Evolutionary conservation across 2,888 invertebrate species (phyloP), one percentile per base, ranked within the genome.

Genomic region (Leptopterna dolabrata): DNA sequence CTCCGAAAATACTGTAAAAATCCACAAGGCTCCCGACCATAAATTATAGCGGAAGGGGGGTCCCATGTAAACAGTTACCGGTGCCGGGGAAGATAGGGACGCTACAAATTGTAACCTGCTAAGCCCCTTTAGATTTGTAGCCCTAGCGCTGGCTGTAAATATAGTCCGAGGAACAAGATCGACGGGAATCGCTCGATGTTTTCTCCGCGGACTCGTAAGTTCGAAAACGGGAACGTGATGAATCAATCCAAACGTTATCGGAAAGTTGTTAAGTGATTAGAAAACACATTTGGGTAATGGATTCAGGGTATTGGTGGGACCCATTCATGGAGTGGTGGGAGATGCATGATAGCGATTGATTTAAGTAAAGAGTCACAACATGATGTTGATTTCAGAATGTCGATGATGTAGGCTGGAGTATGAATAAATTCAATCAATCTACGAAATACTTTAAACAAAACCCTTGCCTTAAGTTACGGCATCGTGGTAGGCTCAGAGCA

Each of bases 41-140:
- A 78, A 78, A 78, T 78, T 78, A 78, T 27, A 19, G 78, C 1
- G 63, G 19, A 24, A 27, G 78, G 7, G 29, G 30, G 45, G 43
- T 45, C 78, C 78, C 78, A 78, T 78, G 43, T 78, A 78, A 78
- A 78, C 78, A 78, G 78, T 78, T 78, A 43, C 19, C 45, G 76
- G 76, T 14, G 41, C n/a, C 3, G 27, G 45, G 78, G 45, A 19
- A 43, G 78, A 78, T 78, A 78, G 78, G 78, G 78, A 78, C 78
- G 24, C 78, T 27, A 78, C 78, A 78, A 78, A 78, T 78, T 78
- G 78, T 78, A 78, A 78, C 78, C 78, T 78, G 78, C 78, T 78
- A 78, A 78, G 78, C 78, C 43, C 43, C 45, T 78, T 45, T 43
- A 78, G 78, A 78, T 78, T 78, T 78, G 78, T 78, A 45, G 78